Evolutionary conservation across 2,888 invertebrate species (phyloP).

Genomic region (Erebia aethiops): DNA sequence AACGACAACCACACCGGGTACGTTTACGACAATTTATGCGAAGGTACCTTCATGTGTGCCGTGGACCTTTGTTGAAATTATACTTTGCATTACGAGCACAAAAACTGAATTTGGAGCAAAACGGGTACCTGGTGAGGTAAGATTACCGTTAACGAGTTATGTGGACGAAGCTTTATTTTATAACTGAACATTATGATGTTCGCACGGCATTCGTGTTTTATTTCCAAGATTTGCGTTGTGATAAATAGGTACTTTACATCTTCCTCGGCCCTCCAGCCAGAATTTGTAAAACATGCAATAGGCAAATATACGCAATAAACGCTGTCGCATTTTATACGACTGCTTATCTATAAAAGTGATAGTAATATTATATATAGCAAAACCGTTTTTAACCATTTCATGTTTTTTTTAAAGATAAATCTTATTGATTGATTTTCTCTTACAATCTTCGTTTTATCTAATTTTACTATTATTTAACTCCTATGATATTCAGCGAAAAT

Average conservation of each 20-base stretch:
- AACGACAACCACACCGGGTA: slow-evolving; percentile 58
- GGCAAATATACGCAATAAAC: no score
- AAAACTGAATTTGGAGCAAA: slow-evolving; percentile 18
- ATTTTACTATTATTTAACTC: background rate
- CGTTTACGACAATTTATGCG: slow-evolving; percentile 62
- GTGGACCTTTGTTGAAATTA: slow-evolving; percentile 20
- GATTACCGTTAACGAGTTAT: slow-evolving; percentile 26
- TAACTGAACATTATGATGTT: background rate
- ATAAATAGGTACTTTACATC: no score
- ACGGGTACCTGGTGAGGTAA: slow-evolving; percentile 30
- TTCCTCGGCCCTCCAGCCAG: no score
- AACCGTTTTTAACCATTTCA: no score
- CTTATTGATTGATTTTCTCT: no score
- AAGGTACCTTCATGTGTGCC: slow-evolving; percentile 47
- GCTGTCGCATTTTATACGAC: no score
- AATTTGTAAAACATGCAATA: no score
- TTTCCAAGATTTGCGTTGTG: background rate
- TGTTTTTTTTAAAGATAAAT: no score
- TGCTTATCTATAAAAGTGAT: no score
- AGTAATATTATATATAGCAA: no score
- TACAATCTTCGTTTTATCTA: no score
- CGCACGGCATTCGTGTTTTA: background rate
- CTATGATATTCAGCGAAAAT: slow-evolving; percentile 1
- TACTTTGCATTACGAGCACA: slow-evolving; percentile 24
- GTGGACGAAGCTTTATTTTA: background rate